Evolutionary conservation across 2,113 vertebrate genomes (phyloP), one percentile per base, ranked within the genome.

Genomic region (Corvus cornix): DNA sequence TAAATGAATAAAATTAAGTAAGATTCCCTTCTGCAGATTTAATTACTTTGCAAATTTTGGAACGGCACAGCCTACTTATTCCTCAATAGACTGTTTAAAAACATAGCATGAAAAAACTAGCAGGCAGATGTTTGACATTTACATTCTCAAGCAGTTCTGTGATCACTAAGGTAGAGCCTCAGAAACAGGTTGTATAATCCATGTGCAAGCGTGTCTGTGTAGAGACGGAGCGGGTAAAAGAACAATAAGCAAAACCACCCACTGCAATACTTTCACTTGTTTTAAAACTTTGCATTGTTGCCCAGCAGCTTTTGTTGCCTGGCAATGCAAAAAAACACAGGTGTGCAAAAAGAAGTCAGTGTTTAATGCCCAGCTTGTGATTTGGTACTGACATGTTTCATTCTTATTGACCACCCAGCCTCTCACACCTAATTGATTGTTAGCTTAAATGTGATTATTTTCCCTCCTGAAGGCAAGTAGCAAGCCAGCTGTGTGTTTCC

Each of bases 301-400:
- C 86, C 64, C 46, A 92, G 84, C 83, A 89, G 49, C 68, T 77
- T 77, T 58, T 74, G 89, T 80, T 90, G 87, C 89, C 83, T 94
- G 85, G 90, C 90, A 88, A 90, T 95, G 88, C 55, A 88, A 93
- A 94, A 94, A 94, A 96, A 62, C 82, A 95, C 72, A 74, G 68
- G 68, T 87, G 84, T 90, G 85, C 43, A 67, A 80, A 79, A 96
- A 87, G 31, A 69, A 90, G 51, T 69, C 55, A 31, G 43, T 18
- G 41, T 85, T 95, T 70, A 70, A 37, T 73, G 62, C 81, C 62
- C 89, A 76, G 49, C 77, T 78, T 63, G 46, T 80, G 78, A 84
- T 92, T 92, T 60, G 60, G 69, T 96, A 81, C 56, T 30, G 41
- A 70, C 48, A 31, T 10, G 10, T 78, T 91, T 78, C 44, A 4